Conservation (phyloP, 2,888 invertebrate species). For the Arge pagana region DNA sequence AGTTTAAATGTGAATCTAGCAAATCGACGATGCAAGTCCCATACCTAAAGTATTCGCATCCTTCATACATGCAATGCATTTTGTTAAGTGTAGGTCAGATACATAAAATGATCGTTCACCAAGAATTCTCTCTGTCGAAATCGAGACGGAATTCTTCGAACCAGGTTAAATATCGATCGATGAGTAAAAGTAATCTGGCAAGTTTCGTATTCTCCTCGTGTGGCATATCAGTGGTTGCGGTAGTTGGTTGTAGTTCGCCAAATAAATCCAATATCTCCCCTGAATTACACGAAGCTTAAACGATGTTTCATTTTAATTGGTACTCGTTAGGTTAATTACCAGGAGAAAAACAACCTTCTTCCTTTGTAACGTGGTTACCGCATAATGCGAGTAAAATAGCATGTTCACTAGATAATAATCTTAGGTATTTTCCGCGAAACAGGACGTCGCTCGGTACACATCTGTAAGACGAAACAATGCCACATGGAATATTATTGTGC, state of each 20-base stretch:
- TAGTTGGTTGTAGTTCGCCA: slow-evolving; percentile 22
- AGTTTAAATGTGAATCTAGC: slow-evolving; percentile 29
- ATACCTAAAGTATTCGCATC: slow-evolving; percentile 23
- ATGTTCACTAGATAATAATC: slow-evolving; percentile 29
- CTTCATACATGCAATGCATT: neutral
- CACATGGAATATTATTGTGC: neutral
- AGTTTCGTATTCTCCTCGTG: slow-evolving; percentile 28
- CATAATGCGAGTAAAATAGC: slow-evolving; percentile 31
- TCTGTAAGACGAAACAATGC: neutral
- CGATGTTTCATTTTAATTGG: neutral
- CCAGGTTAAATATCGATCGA: slow-evolving; percentile 33
- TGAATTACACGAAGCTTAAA: neutral
- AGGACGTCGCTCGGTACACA: slow-evolving; percentile 17
- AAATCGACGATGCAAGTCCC: slow-evolving; percentile 31
- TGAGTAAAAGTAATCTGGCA: slow-evolving; percentile 29
- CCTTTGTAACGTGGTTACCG: slow-evolving; percentile 26
- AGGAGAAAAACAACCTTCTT: slow-evolving; percentile 25
- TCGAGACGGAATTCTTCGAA: slow-evolving; percentile 28
- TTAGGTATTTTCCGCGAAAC: slow-evolving; percentile 29
- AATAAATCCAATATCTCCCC: slow-evolving; percentile 30
- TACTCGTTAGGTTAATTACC: slow-evolving; percentile 13
- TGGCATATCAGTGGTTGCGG: slow-evolving; percentile 3
- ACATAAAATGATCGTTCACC: slow-evolving; percentile 14
- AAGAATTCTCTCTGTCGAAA: slow-evolving; percentile 25
- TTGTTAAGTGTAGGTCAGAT: neutral